A percentile compares a stretch with the other conserved stretches of the same genome.
Conservation (phyloP, 2,797 vertebrate genomes). For the Esox lucius region DNA sequence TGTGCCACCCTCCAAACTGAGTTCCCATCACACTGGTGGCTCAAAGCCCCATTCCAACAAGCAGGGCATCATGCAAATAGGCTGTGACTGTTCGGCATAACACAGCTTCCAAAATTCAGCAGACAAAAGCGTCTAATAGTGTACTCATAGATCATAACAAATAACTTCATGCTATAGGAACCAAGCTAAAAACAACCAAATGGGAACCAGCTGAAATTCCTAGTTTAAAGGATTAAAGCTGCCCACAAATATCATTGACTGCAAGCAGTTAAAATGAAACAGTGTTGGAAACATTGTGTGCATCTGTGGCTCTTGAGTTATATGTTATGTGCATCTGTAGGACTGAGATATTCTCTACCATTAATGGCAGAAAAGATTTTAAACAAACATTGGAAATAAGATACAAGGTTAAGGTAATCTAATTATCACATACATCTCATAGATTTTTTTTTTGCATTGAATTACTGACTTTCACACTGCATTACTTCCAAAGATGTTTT, state of each 20-base stretch:
- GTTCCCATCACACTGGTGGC: conserved; percentile 8
- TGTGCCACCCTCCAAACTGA: conserved; percentile 16
- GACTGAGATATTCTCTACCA: background rate
- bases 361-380: background rate
- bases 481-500: no score
- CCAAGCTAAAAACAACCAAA: conserved; percentile 3
- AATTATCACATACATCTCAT: no score
- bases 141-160: conserved; percentile 17
- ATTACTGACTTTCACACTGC: no score
- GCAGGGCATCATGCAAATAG: conserved; percentile 18
- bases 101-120: background rate
- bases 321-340: background rate
- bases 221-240: background rate
- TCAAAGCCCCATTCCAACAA: conserved; percentile 7
- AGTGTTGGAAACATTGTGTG: background rate
- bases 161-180: conserved; percentile 5
- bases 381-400: background rate
- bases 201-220: conserved; percentile 1
- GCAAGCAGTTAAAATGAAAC: background rate
- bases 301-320: background rate
- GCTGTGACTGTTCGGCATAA: conserved; percentile 7
- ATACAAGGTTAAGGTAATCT: background rate
- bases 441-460: no score
- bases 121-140: conserved; percentile 16
- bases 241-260: background rate